Conservation (phyloP, 2,888 invertebrate species). For the Aspidapion aeneum region DNA sequence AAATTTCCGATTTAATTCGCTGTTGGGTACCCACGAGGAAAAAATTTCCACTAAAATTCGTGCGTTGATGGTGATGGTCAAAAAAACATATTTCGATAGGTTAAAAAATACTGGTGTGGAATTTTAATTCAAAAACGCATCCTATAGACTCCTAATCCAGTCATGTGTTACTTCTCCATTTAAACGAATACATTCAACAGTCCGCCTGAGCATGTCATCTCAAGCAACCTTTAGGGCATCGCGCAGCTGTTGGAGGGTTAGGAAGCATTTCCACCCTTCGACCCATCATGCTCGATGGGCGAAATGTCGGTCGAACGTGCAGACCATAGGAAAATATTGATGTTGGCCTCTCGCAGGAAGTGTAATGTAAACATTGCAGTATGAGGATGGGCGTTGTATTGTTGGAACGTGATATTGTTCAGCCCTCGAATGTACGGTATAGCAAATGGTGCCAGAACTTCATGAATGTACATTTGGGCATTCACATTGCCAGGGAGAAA, state of each 20-base stretch:
- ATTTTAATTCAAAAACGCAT: too few relatives aligned
- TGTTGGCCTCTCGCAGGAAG: background rate
- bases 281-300: background rate
- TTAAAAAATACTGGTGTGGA: too few relatives aligned
- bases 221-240: background rate
- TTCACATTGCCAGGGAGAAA: background rate
- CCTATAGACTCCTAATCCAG: too few relatives aligned
- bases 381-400: background rate
- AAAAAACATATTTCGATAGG: too few relatives aligned
- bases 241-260: background rate
- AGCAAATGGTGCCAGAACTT: background rate
- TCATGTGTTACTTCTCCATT: background rate
- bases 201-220: background rate
- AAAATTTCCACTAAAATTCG: too few relatives aligned
- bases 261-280: background rate
- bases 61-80: too few relatives aligned
- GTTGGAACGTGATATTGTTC: background rate
- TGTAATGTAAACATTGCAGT: background rate
- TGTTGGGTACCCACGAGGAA: too few relatives aligned
- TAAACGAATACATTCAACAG: background rate
- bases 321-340: background rate
- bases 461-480: background rate
- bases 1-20: too few relatives aligned
- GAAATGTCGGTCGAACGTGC: background rate
- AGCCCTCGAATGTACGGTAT: background rate